Evolutionary conservation across 2,113 vertebrate species (phyloP), one percentile per base, ranked within the genome.

Genomic region (Leucopsar rothschildi): DNA sequence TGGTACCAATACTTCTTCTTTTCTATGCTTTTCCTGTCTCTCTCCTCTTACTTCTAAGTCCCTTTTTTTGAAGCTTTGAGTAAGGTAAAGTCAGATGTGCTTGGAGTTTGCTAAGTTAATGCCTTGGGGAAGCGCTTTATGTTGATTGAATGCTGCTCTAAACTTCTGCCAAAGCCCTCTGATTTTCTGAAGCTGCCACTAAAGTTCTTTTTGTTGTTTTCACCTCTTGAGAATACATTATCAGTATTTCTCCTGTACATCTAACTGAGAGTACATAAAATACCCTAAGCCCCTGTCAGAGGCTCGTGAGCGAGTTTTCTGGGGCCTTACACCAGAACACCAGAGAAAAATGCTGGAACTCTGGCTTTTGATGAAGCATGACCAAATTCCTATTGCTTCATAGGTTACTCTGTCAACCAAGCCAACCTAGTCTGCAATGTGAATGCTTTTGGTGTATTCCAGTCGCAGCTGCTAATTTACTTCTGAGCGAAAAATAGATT

Each of bases 1-100:
- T 39, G 33, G 12, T 60, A 69, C 8, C 0, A 0, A 53, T 27
- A 15, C 5, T 45, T 39, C 18, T 8, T 69, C 19, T 61, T 69
- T 16, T 45, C 28, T 20, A 3, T 7, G 24, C 3, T 45, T 78
- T 69, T 61, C 39, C 28, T 15, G 13, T 50, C 24, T 49, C 12
- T 35, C 31, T 66, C 35, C 29, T 76, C 13, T 42, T 35, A 53
- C 27, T 53, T 77, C 33, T 23, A 24, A 69, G 12, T 61, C 19
- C 2, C 8, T n/a, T 12, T 53, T 69, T 55, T 61, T 45, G 55
- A 40, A 39, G 8, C n/a, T 53, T 33, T 61, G 47, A 61, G 33
- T 28, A 11, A 61, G 39, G 2, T 53, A 61, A 69, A 52, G 45
- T 69, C 33, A 60, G 63, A 53, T 19, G 22, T 8, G 11, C 37